phyloP scores from a whole-genome alignment of 2,113 vertebrate species.

The Cardinalis cardinalis region DNA sequence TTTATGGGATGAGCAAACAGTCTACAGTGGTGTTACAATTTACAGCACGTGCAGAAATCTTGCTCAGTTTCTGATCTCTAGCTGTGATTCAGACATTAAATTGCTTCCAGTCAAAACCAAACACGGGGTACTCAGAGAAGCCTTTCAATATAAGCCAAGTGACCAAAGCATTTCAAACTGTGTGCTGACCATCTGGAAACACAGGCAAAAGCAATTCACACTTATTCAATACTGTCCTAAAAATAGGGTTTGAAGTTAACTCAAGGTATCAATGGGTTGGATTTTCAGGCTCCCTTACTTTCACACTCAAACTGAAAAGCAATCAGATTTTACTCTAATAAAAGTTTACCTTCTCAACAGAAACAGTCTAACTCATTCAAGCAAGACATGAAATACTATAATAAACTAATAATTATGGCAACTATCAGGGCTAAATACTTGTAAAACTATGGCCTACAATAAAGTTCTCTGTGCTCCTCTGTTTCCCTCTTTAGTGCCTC shows the following conservation, averaged over 20 bases:
- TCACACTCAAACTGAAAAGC: background rate
- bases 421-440: background rate
- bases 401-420: background rate
- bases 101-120: background rate
- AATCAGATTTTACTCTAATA: background rate
- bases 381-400: background rate
- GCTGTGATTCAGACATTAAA: background rate
- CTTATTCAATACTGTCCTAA: background rate
- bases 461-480: background rate
- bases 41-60: background rate
- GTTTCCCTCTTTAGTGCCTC: background rate
- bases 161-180: background rate
- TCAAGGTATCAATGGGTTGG: background rate
- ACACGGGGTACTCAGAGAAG: background rate
- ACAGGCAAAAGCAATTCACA: background rate
- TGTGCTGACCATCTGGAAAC: background rate
- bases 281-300: background rate
- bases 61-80: background rate
- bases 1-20: background rate
- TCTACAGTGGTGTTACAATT: background rate
- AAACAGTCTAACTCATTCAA: background rate
- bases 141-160: background rate
- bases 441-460: background rate
- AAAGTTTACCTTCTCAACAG: background rate
- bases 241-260: background rate